Conservation (phyloP, 2,797 vertebrate genomes). For the Dendrocincla fuliginosa region DNA sequence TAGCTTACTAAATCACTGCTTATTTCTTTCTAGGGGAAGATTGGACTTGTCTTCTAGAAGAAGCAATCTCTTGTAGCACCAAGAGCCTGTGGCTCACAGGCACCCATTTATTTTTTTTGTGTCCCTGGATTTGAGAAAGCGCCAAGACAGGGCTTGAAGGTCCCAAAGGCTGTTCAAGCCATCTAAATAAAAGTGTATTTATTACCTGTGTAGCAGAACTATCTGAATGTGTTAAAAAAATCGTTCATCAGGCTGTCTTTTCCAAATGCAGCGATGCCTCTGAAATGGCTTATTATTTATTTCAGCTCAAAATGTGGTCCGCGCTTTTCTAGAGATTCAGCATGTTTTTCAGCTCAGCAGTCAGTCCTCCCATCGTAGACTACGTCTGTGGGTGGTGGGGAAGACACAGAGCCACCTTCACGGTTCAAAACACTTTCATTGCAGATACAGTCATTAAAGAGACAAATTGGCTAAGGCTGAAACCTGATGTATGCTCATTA, state of each 20-base stretch:
- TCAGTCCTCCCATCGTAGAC: background rate
- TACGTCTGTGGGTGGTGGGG: background rate
- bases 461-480: background rate
- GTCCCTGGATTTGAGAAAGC: background rate
- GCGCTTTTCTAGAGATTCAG: background rate
- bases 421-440: background rate
- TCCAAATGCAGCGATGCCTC: background rate
- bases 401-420: constrained; percentile 25
- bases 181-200: background rate
- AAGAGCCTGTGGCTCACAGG: background rate
- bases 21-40: background rate
- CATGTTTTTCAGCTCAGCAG: constrained; percentile 23
- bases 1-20: background rate
- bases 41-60: background rate
- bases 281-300: background rate
- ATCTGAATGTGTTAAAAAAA: background rate
- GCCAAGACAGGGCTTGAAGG: background rate
- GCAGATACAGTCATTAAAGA: background rate
- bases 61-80: background rate
- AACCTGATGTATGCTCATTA: background rate
- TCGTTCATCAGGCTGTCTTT: background rate
- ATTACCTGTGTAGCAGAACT: background rate
- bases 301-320: background rate
- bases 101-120: accelerated
- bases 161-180: background rate